Percentiles rank a stretch among this genome's conserved stretches.
phyloP scores from a whole-genome alignment of 2,113 vertebrate genomes.

The Hippoglossus stenolepis region DNA sequence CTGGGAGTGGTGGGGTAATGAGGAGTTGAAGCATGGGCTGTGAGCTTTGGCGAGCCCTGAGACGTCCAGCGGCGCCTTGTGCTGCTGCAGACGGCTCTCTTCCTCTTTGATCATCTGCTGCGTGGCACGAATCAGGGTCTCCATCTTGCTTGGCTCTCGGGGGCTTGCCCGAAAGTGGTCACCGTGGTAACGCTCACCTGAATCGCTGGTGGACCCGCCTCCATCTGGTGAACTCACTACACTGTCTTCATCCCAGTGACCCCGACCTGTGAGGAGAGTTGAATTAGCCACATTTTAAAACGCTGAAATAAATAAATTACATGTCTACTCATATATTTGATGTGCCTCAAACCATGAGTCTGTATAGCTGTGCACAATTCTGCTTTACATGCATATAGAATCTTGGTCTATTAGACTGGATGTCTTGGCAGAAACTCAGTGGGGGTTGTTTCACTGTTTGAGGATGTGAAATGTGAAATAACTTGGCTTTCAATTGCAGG shows the following conservation, averaged over 20 bases:
- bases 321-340: conserved; percentile 10
- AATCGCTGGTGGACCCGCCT: conserved; percentile 91
- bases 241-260: conserved; percentile 98
- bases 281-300: conserved; percentile 33
- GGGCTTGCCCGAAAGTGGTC: conserved; percentile 93
- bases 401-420: conserved; percentile 28
- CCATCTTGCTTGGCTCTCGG: conserved; percentile 97
- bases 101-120: conserved; percentile 99
- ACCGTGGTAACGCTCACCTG: conserved; percentile 90
- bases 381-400: conserved; percentile 40
- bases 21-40: conserved; percentile 87
- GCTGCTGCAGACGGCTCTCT: conserved; percentile 92
- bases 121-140: conserved; percentile 96
- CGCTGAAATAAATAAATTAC: conserved; percentile 29
- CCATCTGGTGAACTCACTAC: conserved; percentile 97
- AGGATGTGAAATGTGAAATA: conserved; percentile 76
- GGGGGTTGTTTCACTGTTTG: conserved; percentile 60
- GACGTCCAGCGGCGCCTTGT: conserved; percentile 85
- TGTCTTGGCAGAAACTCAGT: conserved; percentile 54
- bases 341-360: conserved; percentile 1
- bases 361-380: conserved; percentile 15
- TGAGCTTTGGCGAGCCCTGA: conserved; percentile 92
- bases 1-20: conserved; percentile 85
- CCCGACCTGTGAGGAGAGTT: conserved; percentile 85
- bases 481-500: conserved; percentile 74